phyloP scores from a whole-genome alignment of 2,888 invertebrate species.

The Pomacea canaliculata region DNA sequence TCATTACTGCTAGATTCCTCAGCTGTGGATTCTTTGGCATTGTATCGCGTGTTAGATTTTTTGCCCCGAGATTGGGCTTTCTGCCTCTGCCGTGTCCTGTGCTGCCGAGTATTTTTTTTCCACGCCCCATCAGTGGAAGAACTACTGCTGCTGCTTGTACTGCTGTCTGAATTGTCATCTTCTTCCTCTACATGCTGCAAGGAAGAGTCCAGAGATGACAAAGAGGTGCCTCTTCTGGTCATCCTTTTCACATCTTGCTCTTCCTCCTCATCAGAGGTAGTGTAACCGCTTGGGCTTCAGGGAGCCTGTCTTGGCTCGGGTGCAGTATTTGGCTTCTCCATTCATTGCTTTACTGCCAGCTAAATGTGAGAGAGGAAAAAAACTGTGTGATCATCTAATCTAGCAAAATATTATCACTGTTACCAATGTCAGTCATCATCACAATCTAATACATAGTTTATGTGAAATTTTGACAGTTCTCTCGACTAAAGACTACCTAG shows the following conservation, averaged over 20 bases:
- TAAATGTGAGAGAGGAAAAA: background rate
- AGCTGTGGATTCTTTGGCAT: background rate
- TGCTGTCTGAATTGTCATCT: constrained; percentile 9
- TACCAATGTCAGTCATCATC: too few species aligned
- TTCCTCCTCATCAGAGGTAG: constrained; percentile 11
- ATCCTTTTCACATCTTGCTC: constrained; percentile 4
- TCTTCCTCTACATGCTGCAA: constrained; percentile 10
- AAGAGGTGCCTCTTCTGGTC: background rate
- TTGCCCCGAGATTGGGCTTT: constrained; percentile 3
- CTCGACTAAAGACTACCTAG: too few species aligned
- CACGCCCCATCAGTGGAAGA: background rate
- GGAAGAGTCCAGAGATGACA: constrained; percentile 13
- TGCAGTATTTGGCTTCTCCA: constrained; percentile 22
- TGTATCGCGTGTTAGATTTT: background rate
- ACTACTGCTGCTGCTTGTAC: constrained; percentile 8
- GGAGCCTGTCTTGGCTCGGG: constrained; percentile 25
- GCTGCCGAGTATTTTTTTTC: background rate
- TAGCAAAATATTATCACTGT: too few species aligned
- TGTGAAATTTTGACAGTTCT: too few species aligned
- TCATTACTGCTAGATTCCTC: constrained; percentile 28
- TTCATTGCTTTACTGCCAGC: constrained; percentile 7
- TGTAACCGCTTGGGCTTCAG: constrained; percentile 12
- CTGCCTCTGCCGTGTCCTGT: background rate
- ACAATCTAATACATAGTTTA: too few species aligned
- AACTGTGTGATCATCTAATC: too few species aligned